phyloP scores from a whole-genome alignment of 2,888 invertebrate genomes.

The Phasia obesa region DNA sequence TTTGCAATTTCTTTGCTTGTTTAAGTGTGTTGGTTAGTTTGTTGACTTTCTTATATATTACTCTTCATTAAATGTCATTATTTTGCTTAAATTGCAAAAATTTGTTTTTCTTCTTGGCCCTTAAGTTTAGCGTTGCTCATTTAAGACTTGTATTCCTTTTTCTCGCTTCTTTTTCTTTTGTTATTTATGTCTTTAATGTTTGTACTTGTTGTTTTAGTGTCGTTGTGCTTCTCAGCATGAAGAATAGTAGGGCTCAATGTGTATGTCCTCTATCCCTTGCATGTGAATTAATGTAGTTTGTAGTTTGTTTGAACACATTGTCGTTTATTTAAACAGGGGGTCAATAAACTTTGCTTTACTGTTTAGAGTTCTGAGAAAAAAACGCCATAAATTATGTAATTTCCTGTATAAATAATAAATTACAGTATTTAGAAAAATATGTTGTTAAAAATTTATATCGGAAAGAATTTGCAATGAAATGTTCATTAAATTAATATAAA shows the following conservation, averaged over 20 bases:
- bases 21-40: background rate
- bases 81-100: conserved; percentile 28
- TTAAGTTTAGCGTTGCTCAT: conserved; percentile 9
- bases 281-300: background rate
- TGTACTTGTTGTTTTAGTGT: conserved; percentile 10
- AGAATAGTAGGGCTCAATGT: background rate
- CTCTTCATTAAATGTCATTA: background rate
- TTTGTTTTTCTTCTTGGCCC: conserved; percentile 14
- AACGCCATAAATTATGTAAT: conserved; percentile 2
- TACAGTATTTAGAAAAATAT: background rate
- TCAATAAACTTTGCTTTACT: conserved; percentile 27
- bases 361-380: background rate
- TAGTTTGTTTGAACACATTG: background rate
- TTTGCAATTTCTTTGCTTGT: background rate
- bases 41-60: background rate
- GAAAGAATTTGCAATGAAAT: conserved; percentile 9
- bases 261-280: background rate
- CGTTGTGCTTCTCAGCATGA: background rate
- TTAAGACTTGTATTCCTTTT: background rate
- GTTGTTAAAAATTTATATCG: background rate
- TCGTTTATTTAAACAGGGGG: background rate
- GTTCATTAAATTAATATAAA: conserved; percentile 9
- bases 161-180: background rate
- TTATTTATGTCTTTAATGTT: too few relatives aligned
- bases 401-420: conserved; percentile 17